Conservation (phyloP, 2,797 vertebrate genomes). For the Siniperca obscura region DNA sequence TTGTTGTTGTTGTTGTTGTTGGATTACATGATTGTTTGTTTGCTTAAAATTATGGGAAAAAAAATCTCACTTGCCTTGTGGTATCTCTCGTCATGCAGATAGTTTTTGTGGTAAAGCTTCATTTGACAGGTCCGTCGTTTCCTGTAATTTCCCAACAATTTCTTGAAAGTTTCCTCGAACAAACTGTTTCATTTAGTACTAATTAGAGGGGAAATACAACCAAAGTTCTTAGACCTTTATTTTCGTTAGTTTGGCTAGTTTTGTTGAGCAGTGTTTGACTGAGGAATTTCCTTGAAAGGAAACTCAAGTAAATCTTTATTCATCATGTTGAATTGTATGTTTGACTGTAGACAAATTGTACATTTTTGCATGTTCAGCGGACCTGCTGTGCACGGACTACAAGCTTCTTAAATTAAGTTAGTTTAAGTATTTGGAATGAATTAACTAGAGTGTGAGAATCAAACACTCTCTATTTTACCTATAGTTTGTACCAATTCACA, state of each 20-base stretch:
- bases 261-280: background rate
- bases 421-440: background rate
- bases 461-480: background rate
- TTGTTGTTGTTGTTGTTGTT: background rate
- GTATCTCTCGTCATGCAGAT: background rate
- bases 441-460: too few species aligned
- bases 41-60: background rate
- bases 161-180: background rate
- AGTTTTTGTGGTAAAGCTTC: background rate
- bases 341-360: background rate
- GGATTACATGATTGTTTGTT: background rate
- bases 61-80: background rate
- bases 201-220: background rate
- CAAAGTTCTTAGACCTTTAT: background rate
- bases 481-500: background rate
- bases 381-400: background rate
- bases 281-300: background rate
- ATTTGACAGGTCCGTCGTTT: background rate
- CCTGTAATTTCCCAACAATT: background rate
- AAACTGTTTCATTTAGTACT: background rate
- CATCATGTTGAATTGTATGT: background rate
- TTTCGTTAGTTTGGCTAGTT: background rate
- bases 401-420: background rate
- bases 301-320: background rate
- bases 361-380: background rate